Evolutionary conservation across 2,113 vertebrate species (phyloP), one percentile per base, ranked within the genome.

Genomic region (Alethe castanea): DNA sequence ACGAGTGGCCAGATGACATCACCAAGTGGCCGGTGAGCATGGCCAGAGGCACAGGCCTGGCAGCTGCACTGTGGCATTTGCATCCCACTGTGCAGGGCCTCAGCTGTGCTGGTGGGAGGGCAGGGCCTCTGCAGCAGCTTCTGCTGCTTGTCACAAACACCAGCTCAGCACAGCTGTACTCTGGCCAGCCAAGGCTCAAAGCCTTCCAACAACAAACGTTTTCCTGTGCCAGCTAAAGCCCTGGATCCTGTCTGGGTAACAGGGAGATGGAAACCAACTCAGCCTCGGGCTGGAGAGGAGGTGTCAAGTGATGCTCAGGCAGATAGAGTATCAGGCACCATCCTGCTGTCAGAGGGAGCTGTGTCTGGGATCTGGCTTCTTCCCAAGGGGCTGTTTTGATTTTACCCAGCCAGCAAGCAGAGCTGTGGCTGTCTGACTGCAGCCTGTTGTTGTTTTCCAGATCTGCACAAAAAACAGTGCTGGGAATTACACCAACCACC

Each of bases 1-100:
- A 99, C 1, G 99, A 99, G 90, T 99, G 99, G 99, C 98, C 99
- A 2, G 99, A 99, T 94, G 99, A 99, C 97, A 99, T 99, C 98
- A 99, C 99, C 95, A 99, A 99, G 88, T 99, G 99, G 99, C 99
- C 99, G 50, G 99, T 99, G 97, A 98, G 99, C 97, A 44, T 45
- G 1, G 1, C 40, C 2, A 3, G 31, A 12, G 50, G 22, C 44
- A n/a, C 42, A 11, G 50, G 52, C 52, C 18, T 53, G 28, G 52
- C 52, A 53, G 52, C n/a, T 53, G 40, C 48, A 52, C 11, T 8
- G 12, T 17, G 72, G 65, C 56, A 18, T 35, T n/a, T 57, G 59
- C 72, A 82, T 48, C 67, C n/a, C 16, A 0, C 23, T 76, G 47
- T 18, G 71, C 66, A 80, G 45, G 61, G 66, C 50, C 54, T 38